These are phyloP conservation scores for Coelinius sp. DNA, from an alignment of 2,888 invertebrate genomes.

Conservation along the genomic window DNA sequence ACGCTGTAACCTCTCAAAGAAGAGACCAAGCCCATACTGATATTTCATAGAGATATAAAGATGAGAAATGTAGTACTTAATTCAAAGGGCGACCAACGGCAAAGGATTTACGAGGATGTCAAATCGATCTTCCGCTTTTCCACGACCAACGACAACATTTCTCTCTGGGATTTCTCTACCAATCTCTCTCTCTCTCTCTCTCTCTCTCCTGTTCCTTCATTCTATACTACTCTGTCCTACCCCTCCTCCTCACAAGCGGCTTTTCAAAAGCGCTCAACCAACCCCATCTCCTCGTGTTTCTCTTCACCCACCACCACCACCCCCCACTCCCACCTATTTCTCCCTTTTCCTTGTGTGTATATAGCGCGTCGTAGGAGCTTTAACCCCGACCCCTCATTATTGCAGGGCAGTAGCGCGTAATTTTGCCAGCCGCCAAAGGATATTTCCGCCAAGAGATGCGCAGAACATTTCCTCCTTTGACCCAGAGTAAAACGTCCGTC, in stretches of 20 bases:
- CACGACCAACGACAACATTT: constrained; percentile 39
- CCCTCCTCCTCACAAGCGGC: constrained; percentile 15
- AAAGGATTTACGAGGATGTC: constrained; percentile 33
- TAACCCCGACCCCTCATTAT: constrained; percentile 36
- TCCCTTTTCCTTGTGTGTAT: constrained; percentile 20
- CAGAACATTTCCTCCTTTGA: constrained; percentile 41
- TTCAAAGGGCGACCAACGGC: constrained; percentile 18
- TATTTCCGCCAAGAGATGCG: constrained; percentile 36
- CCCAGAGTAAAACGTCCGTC: constrained; percentile 34
- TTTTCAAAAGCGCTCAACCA: constrained; percentile 39
- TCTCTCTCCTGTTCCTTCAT: background rate
- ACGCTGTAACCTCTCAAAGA: background rate
- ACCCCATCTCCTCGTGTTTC: constrained; percentile 1
- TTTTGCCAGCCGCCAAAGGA: constrained; percentile 41
- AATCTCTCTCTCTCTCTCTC: background rate
- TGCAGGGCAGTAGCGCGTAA: constrained; percentile 43
- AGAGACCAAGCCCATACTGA: background rate
- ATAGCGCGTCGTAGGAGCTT: constrained; percentile 1
- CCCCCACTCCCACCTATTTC: constrained; percentile 23
- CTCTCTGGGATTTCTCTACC: constrained; percentile 10
- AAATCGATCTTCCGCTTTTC: constrained; percentile 40
- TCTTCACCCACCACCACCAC: background rate
- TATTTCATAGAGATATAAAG: constrained; percentile 17
- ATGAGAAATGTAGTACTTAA: constrained; percentile 27
- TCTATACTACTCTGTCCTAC: background rate